Percentiles rank a stretch among this genome's conserved stretches.
phyloP scores from a whole-genome alignment of 2,797 vertebrate species.

The Toxotes lorentzi region DNA sequence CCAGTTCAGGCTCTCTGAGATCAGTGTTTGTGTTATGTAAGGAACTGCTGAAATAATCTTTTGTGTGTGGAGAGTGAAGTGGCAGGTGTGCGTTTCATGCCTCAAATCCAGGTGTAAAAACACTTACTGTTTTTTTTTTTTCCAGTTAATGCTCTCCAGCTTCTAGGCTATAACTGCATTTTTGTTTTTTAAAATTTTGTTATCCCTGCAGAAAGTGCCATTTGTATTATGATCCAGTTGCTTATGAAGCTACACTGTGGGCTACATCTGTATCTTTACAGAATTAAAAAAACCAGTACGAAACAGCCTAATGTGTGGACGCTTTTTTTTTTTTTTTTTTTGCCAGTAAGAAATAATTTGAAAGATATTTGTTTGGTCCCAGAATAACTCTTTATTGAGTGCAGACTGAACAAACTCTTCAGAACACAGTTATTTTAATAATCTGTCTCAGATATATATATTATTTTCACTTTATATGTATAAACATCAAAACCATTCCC shows the following conservation, averaged over 20 bases:
- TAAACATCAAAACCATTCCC: slow-evolving; percentile 83
- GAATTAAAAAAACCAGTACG: slow-evolving; percentile 59
- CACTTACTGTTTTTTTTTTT: neutral
- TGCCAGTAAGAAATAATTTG: slow-evolving; percentile 29
- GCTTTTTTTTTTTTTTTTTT: neutral
- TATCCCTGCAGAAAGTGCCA: slow-evolving; percentile 50
- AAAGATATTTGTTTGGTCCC: slow-evolving; percentile 79
- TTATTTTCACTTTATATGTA: slow-evolving; percentile 48
- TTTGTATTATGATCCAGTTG: slow-evolving; percentile 45
- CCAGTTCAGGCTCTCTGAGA: slow-evolving; percentile 9
- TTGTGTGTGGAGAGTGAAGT: slow-evolving; percentile 13
- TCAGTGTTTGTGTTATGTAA: slow-evolving; percentile 44
- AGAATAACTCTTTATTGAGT: slow-evolving; percentile 91
- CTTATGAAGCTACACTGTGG: slow-evolving; percentile 32
- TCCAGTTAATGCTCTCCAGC: slow-evolving; percentile 19
- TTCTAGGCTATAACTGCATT: slow-evolving; percentile 37
- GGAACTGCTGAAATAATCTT: slow-evolving; percentile 34
- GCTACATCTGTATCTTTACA: slow-evolving; percentile 33
- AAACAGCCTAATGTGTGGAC: slow-evolving; percentile 11
- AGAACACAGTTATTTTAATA: slow-evolving; percentile 79
- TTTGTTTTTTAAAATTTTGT: slow-evolving; percentile 25
- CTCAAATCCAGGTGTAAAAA: slow-evolving; percentile 15
- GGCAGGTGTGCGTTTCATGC: slow-evolving; percentile 28
- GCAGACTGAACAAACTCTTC: slow-evolving; percentile 81
- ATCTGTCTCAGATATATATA: slow-evolving; percentile 30